Evolutionary conservation across 2,113 vertebrate species (phyloP).

Genomic region (Cairina moschata): DNA sequence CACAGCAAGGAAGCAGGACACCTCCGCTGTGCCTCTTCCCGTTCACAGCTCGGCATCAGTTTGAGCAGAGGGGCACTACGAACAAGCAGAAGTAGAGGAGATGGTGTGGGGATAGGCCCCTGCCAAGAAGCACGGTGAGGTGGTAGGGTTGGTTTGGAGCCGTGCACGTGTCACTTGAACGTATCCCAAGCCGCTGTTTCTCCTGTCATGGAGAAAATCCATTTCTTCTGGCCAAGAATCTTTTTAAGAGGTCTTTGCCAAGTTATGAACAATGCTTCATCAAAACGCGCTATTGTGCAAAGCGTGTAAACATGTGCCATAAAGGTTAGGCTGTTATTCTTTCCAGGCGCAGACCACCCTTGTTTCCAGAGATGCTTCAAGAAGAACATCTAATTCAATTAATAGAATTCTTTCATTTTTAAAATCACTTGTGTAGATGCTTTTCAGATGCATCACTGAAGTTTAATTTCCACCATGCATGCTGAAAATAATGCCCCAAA

Average conservation of each 20-base stretch:
- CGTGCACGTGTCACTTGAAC: neutral
- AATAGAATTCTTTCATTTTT: neutral
- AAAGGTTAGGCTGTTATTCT: constrained; percentile 11
- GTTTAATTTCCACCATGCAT: neutral
- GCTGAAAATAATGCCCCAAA: neutral
- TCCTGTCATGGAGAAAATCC: neutral
- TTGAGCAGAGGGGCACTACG: neutral
- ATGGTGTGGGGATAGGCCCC: neutral
- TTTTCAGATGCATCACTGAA: constrained; percentile 14
- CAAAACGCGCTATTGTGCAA: constrained; percentile 9
- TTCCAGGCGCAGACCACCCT: neutral
- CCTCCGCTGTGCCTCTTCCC: neutral
- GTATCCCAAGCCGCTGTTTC: neutral
- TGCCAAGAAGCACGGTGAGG: neutral
- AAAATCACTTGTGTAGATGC: neutral
- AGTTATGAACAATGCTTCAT: constrained; percentile 28
- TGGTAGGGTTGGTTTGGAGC: neutral
- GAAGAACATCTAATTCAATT: constrained; percentile 24
- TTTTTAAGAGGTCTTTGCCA: constrained; percentile 7
- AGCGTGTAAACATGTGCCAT: constrained; percentile 11
- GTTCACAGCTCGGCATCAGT: neutral
- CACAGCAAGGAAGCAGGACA: neutral
- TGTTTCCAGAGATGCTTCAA: neutral
- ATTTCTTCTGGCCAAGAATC: neutral
- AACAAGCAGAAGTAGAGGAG: neutral